These are phyloP conservation scores for Anolis sagrei DNA, from an alignment of 2,113 vertebrate species.

Conservation along the genomic window DNA sequence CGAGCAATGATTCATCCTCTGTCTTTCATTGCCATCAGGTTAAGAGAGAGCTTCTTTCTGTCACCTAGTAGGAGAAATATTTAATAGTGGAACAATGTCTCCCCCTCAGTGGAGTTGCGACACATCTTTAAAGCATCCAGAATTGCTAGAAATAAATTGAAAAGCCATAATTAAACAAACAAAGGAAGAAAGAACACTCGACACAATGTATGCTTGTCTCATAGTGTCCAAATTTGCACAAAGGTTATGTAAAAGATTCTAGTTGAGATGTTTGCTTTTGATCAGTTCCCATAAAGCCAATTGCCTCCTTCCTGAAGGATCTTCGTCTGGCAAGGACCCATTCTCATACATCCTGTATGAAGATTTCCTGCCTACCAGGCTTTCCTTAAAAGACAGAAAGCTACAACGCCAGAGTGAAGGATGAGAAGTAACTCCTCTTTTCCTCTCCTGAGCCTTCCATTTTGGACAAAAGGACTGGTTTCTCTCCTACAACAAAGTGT, in stretches of 20 bases:
- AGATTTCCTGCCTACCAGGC: background rate
- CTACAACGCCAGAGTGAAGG: background rate
- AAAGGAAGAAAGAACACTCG: background rate
- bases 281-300: background rate
- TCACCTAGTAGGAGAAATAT: constrained; percentile 72
- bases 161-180: constrained; percentile 52
- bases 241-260: background rate
- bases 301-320: background rate
- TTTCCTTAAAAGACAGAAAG: background rate
- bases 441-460: no score
- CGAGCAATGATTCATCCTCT: constrained; percentile 83
- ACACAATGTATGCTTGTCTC: background rate
- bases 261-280: background rate
- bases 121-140: constrained; percentile 45
- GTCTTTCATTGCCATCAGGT: constrained; percentile 84
- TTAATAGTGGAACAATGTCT: constrained; percentile 58
- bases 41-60: constrained; percentile 75
- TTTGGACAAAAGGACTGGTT: background rate
- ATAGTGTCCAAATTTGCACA: background rate
- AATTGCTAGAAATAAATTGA: constrained; percentile 60
- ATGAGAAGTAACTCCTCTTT: background rate
- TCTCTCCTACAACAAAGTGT: no score
- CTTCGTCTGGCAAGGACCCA: background rate
- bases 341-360: background rate
- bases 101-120: constrained; percentile 47